Evolutionary conservation across 2,888 invertebrate genomes (phyloP), one percentile per base, ranked within the genome.

Genomic region (Scaptomyza parva): DNA sequence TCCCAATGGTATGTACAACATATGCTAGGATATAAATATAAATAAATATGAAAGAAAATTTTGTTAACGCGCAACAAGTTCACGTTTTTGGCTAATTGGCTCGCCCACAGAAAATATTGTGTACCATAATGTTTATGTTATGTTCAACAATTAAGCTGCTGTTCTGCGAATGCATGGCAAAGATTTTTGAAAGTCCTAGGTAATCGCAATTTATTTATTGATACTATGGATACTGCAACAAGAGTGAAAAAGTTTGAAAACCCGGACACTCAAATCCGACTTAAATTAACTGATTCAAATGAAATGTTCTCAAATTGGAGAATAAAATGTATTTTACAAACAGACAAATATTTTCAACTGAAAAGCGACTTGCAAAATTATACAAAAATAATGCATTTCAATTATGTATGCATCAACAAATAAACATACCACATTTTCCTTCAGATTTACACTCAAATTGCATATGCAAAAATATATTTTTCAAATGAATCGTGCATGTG

Each of bases 11-110:
- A 48, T 63, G 30, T 48, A 18, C 14, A 55, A 43, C 53, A 73
- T 57, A 73, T 64, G 54, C 18, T 22, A 8, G n/a, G 18, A 18
- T 11, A n/a, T n/a, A 33, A 2, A n/a, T 33, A 17, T 9, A 3
- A 9, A 39, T 24, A 35, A 30, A 28, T 22, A 35, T 11, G 8
- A 1, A 17, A 14, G 14, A 20, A 33, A 33, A 47, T 41, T 33
- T 14, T 30, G 14, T 52, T 30, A 26, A 33, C 17, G 24, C 48
- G 30, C 18, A 41, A 48, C 43, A 55, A 14, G 51, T 50, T 58
- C 33, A 33, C 4, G n/a, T 2, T 2, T 45, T 41, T 18, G 26
- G 8, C 48, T 72, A 72, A 72, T 72, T 62, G 57, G 30, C 43
- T 18, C 9, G 28, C 12, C 44, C 24, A 3, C 24, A 20, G 1